Evolutionary conservation across 2,888 invertebrate genomes (phyloP).

Genomic region (Camponotus fellah): DNA sequence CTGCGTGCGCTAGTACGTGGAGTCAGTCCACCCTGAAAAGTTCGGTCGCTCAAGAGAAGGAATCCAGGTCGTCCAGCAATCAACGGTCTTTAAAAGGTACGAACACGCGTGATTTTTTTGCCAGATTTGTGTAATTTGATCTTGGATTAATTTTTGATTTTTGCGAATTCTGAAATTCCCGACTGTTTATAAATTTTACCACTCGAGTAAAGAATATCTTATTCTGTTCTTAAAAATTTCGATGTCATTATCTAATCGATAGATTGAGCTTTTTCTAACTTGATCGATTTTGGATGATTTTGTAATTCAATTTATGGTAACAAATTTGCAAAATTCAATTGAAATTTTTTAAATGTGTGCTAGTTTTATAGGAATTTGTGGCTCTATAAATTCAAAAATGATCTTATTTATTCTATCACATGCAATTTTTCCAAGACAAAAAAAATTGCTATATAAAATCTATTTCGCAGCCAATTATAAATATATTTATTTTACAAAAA

Average conservation of each 20-base stretch:
- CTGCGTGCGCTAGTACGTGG: neutral
- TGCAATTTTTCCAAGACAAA: too few species aligned
- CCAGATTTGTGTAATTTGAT: too few species aligned
- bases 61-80: constrained; percentile 46
- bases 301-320: neutral
- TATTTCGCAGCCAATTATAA: too few species aligned
- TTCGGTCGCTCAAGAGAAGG: constrained; percentile 51
- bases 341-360: too few species aligned
- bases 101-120: neutral
- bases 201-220: neutral
- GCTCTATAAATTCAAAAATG: too few species aligned
- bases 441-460: too few species aligned
- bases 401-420: too few species aligned
- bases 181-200: neutral
- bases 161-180: neutral
- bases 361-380: too few species aligned
- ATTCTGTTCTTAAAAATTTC: neutral
- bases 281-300: neutral
- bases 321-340: too few species aligned
- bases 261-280: neutral
- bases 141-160: neutral
- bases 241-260: neutral
- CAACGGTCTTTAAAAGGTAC: constrained; percentile 54
- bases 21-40: constrained; percentile 43
- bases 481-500: too few species aligned